phyloP scores from a whole-genome alignment of 2,113 vertebrate genomes.

The Diadophis punctatus region DNA sequence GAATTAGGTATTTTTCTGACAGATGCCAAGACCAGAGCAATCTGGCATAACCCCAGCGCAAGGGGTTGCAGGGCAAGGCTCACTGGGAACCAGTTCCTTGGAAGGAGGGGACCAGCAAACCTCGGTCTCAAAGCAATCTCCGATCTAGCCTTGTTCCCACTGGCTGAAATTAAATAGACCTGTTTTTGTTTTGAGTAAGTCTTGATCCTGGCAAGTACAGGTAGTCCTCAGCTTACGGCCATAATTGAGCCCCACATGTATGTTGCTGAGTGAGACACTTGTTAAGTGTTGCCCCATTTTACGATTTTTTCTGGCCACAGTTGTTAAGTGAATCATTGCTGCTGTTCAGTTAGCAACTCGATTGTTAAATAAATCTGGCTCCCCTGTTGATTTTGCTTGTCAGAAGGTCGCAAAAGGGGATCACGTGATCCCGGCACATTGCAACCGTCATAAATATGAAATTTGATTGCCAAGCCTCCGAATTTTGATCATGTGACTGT shows the following conservation, averaged over 20 bases:
- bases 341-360: neutral
- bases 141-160: neutral
- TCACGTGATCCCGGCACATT: neutral
- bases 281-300: neutral
- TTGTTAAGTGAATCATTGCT: neutral
- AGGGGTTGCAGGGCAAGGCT: neutral
- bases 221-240: neutral
- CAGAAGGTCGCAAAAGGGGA: neutral
- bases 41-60: neutral
- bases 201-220: neutral
- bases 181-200: neutral
- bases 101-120: neutral
- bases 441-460: neutral
- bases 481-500: neutral
- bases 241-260: neutral
- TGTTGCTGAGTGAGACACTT: neutral
- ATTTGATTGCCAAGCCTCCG: neutral
- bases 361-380: neutral
- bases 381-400: neutral
- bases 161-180: neutral
- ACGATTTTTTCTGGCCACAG: neutral
- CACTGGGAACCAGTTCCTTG: neutral
- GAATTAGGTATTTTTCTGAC: neutral
- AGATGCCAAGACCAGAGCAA: neutral
- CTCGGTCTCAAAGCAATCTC: neutral